These are phyloP conservation scores for Drosophila flavopinicola DNA, from an alignment of 2,888 invertebrate genomes.

Conservation along the genomic window DNA sequence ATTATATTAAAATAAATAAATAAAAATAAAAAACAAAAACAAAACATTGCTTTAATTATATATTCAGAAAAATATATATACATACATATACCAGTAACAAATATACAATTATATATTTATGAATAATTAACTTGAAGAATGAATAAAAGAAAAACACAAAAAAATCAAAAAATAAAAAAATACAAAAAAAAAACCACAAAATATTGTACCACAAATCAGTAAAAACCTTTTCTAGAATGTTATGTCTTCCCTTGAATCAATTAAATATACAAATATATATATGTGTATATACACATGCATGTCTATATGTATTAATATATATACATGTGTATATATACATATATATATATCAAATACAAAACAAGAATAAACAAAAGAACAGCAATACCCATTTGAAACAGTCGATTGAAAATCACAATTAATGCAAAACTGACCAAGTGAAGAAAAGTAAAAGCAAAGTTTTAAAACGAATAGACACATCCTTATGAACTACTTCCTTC, in stretches of 20 bases:
- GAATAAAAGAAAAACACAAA: background rate
- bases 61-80: slow-evolving; percentile 52
- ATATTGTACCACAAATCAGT: slow-evolving; percentile 62
- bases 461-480: slow-evolving; percentile 3
- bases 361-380: slow-evolving; percentile 17
- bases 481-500: slow-evolving; percentile 1
- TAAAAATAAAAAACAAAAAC: slow-evolving; percentile 7
- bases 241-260: slow-evolving; percentile 79
- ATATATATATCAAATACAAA: slow-evolving; percentile 31
- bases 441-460: slow-evolving; percentile 6
- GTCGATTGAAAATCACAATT: slow-evolving; percentile 27
- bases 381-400: slow-evolving; percentile 19
- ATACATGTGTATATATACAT: slow-evolving; percentile 21
- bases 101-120: slow-evolving; percentile 61
- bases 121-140: slow-evolving; percentile 36
- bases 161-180: slow-evolving; percentile 41
- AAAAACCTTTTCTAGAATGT: slow-evolving; percentile 80
- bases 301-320: slow-evolving; percentile 17
- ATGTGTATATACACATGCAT: slow-evolving; percentile 11
- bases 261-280: slow-evolving; percentile 41
- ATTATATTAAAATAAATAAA: slow-evolving; percentile 26
- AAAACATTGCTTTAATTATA: slow-evolving; percentile 46
- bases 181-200: slow-evolving; percentile 9
- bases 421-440: slow-evolving; percentile 40
- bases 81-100: slow-evolving; percentile 51